These are phyloP conservation scores for Patagioenas fasciata DNA, from an alignment of 2,113 vertebrate genomes.

Conservation along the genomic window DNA sequence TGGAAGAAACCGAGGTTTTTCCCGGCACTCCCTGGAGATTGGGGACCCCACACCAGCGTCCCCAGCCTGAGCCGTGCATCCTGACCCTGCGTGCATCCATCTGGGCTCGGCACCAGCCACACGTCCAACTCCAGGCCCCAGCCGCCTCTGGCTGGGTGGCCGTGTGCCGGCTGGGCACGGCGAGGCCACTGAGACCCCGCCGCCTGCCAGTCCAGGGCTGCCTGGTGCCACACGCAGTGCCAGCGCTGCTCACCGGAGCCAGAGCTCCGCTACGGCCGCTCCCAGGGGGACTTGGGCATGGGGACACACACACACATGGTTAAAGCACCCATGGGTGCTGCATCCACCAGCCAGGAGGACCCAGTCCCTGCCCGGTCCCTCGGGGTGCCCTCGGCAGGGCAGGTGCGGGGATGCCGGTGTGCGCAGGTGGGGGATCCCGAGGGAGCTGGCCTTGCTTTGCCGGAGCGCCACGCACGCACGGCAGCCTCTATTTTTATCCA, in stretches of 20 bases:
- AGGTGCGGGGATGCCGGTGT: neutral
- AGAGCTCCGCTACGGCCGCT: neutral
- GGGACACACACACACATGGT: fast-evolving
- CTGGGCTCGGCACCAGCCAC: fast-evolving
- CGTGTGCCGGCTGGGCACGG: fast-evolving
- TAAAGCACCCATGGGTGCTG: fast-evolving
- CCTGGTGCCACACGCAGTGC: neutral
- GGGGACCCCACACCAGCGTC: neutral
- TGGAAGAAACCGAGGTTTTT: neutral
- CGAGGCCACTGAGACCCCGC: fast-evolving
- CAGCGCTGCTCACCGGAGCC: neutral
- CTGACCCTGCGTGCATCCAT: neutral
- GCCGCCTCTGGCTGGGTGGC: fast-evolving
- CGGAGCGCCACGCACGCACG: neutral
- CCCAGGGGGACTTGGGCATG: neutral
- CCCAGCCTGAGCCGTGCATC: neutral
- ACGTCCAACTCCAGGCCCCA: neutral
- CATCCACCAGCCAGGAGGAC: neutral
- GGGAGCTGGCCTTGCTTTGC: conserved; percentile 16
- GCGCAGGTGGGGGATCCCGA: conserved; percentile 39
- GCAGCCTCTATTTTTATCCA: conserved; percentile 66
- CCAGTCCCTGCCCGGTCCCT: neutral
- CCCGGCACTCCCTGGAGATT: neutral
- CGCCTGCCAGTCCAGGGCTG: neutral
- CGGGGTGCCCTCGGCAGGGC: neutral